phyloP scores from a whole-genome alignment of 2,797 vertebrate species.

The Sebastiscus albofasciatus region DNA sequence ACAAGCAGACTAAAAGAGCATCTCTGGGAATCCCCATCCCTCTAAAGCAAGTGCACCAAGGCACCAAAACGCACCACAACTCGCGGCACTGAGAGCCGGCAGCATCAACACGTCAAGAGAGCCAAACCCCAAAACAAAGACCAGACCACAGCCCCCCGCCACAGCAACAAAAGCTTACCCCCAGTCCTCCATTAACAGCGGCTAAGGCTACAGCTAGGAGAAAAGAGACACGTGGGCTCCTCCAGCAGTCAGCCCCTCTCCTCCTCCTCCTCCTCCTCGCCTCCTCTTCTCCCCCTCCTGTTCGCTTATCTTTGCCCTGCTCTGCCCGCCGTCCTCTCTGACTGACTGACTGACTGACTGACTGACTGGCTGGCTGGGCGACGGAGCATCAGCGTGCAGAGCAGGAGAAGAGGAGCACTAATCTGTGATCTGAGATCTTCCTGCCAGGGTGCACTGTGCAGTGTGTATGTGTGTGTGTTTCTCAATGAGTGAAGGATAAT shows the following conservation, averaged over 20 bases:
- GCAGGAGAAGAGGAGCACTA: slow-evolving; percentile 25
- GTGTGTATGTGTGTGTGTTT: slow-evolving; percentile 39
- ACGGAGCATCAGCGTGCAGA: slow-evolving; percentile 28
- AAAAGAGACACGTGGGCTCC: slow-evolving; percentile 70
- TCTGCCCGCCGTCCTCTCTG: slow-evolving; percentile 4
- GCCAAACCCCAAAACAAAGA: slow-evolving; percentile 54
- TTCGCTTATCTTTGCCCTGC: slow-evolving; percentile 32
- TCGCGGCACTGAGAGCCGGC: neutral
- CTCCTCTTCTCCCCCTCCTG: slow-evolving; percentile 39
- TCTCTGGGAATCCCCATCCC: slow-evolving; percentile 1
- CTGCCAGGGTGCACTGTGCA: slow-evolving; percentile 25
- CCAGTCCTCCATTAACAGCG: slow-evolving; percentile 73
- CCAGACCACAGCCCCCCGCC: neutral
- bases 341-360: slow-evolving; percentile 25
- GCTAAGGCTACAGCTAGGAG: slow-evolving; percentile 64
- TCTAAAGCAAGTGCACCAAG: slow-evolving; percentile 24
- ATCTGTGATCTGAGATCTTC: slow-evolving; percentile 48
- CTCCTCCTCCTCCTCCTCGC: slow-evolving; percentile 24
- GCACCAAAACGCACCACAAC: slow-evolving; percentile 27
- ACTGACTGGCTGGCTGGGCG: neutral
- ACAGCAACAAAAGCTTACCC: slow-evolving; percentile 83
- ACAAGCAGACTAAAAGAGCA: slow-evolving; percentile 14
- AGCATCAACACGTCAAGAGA: slow-evolving; percentile 25
- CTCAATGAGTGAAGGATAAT: slow-evolving; percentile 56
- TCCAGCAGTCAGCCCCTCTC: slow-evolving; percentile 58